Percentiles rank a stretch among this genome's conserved stretches.
phyloP scores from a whole-genome alignment of 2,888 invertebrate species.

The Seladonia tumulorum region DNA sequence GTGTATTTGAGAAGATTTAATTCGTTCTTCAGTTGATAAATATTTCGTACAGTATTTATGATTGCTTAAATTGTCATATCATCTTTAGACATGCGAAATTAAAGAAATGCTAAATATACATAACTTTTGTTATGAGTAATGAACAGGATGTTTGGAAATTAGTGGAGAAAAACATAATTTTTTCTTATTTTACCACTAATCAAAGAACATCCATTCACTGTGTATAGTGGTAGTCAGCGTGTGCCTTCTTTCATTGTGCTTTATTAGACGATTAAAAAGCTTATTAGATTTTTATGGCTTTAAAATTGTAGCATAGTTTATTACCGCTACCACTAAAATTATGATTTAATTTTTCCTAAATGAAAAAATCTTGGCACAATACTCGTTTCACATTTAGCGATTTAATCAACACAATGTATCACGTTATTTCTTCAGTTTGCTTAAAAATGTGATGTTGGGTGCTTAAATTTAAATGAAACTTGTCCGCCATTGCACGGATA shows the following conservation, averaged over 20 bases:
- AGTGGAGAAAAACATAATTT: background rate
- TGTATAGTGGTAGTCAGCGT: conserved; percentile 72
- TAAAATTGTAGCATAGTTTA: background rate
- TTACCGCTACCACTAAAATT: background rate
- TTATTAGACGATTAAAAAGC: background rate
- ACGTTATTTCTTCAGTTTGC: background rate
- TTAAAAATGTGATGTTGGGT: background rate
- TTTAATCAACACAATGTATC: background rate
- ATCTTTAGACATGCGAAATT: background rate
- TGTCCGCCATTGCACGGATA: background rate
- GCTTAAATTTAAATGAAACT: background rate
- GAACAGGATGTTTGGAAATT: background rate
- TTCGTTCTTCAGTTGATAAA: background rate
- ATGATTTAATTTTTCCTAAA: background rate
- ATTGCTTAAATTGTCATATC: background rate
- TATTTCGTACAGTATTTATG: background rate
- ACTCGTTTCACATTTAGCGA: background rate
- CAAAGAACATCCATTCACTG: background rate
- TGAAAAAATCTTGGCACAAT: background rate
- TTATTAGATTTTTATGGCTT: background rate
- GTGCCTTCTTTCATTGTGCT: conserved; percentile 81
- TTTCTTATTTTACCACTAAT: background rate
- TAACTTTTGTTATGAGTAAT: conserved; percentile 27
- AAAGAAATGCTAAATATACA: conserved; percentile 18
- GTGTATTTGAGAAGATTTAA: conserved; percentile 16